Base-by-base conservation (phyloP, 2,113 vertebrate genomes). In the Phrynocephalus versicolor region DNA sequence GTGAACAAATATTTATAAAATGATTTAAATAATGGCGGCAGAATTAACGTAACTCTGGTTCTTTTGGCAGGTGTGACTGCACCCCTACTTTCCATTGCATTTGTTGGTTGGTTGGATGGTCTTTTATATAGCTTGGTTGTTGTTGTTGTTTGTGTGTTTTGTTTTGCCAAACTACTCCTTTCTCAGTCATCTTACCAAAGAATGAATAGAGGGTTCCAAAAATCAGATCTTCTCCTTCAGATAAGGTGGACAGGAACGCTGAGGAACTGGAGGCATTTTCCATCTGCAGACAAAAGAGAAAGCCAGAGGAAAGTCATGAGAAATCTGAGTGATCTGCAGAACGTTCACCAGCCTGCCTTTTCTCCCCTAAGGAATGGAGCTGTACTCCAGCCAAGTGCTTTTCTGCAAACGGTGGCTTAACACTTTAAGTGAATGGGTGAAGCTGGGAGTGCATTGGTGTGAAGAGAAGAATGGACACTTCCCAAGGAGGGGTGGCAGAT, bases 171-270 rank as follows among this genome's bases (percentile, higher is more conserved):
- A 2, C 2, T 55, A 55, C 65, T 58, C 70, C 8, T 55, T 57
- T 60, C 92, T 87, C 96, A 35, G 18, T 18, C 57, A 37, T 37
- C 25, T 96, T 94, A 97, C 97, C 97, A 91, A 97, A 97, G 79
- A 97, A 89, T 6, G 87, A 91, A 89, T 97, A 98, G 62, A 97
- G 67, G 0, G 91, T 95, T 91, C 96, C 97, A 95, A 98, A 96
- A 91, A 97, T 85, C 89, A 97, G 89, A 83, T 98, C 97, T 92
- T 95, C 91, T 78, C 95, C 94, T 95, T 97, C 96, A 0, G 97
- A 97, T 86, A 97, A 94, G 88, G 87, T 96, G 91, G 97, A 98
- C 70, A 90, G 18, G 58, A 97, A 93, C 87, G 83, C 88, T 12
- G 94, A 94, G 39, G 92, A 82, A 79, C 96, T 95, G 12, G 97